phyloP scores from a whole-genome alignment of 2,888 invertebrate species.

The Drosophila mulleri region DNA sequence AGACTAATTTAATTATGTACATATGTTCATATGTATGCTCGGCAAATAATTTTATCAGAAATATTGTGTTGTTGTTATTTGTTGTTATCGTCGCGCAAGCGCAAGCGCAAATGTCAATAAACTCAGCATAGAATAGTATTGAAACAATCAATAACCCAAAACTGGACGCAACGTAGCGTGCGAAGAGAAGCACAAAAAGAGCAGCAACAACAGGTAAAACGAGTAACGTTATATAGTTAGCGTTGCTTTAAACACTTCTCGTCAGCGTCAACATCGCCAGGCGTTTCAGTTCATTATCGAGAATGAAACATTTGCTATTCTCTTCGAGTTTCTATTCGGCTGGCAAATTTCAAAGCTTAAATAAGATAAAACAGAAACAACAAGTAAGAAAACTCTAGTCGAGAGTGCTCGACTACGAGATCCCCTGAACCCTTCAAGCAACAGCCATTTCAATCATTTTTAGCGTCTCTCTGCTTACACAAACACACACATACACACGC shows the following conservation, averaged over 20 bases:
- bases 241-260: conserved; percentile 52
- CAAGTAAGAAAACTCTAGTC: too few relatives aligned
- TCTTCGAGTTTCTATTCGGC: conserved; percentile 12
- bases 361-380: conserved; percentile 29
- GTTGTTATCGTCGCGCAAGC: conserved; percentile 39
- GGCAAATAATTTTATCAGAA: conserved; percentile 54
- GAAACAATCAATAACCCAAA: conserved; percentile 62
- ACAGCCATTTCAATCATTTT: too few relatives aligned
- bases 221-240: conserved; percentile 63
- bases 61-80: neutral
- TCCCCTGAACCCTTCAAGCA: too few relatives aligned
- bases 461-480: too few relatives aligned
- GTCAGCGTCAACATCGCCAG: conserved; percentile 21
- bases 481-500: too few relatives aligned
- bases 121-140: conserved; percentile 61
- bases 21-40: too few relatives aligned
- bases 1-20: conserved; percentile 49
- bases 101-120: conserved; percentile 77
- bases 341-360: conserved; percentile 43
- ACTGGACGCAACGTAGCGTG: conserved; percentile 17
- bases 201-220: conserved; percentile 46
- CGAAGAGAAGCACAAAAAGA: conserved; percentile 35
- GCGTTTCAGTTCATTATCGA: conserved; percentile 21
- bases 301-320: conserved; percentile 2
- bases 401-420: too few relatives aligned